Evolutionary conservation across 1,140 invertebrate genomes (phyloP), one percentile per base, ranked within the genome.

Genomic region (Theocolax elegans): DNA sequence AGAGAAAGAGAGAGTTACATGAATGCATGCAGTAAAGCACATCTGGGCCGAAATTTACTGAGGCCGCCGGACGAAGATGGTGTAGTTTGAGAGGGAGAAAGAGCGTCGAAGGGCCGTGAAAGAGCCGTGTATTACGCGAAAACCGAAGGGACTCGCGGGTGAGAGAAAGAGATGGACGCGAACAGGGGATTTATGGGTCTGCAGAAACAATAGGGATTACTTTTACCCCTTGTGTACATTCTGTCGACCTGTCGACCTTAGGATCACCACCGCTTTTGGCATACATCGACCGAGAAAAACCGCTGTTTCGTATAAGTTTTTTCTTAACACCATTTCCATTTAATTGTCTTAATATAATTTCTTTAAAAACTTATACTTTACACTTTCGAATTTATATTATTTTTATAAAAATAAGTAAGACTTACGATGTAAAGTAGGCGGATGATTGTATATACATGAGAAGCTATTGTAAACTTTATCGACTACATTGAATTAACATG

Each of bases 171-270:
- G 44, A 60, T 40, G 60, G 42, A 40, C 48, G 67, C 53, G 40
- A 49, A 48, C 63, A 58, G 56, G 66, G 75, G 72, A 79, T 79
- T 77, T 79, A 77, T 79, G 73, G 74, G 75, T 77, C 75, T 76
- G 71, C 38, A 76, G 76, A 80, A 81, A 79, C 79, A 79, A 81
- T 80, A 78, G 77, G 74, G 77, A 81, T 81, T 81, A 81, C 76
- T 73, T 74, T 75, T 71, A 62, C 31, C 42, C 63, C 42, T 42
- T 46, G 35, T 58, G 48, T 59, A 29, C 68, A 44, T 72, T 44
- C 53, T 63, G 66, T 65, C 44, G 25, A 49, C 44, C 69, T 42
- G 25, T 58, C 63, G 27, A 56, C 69, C 63, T 58, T 53, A 56
- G 54, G n/a, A 31, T 42, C 44, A 25, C 48, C 49, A 60, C 56